phyloP scores from a whole-genome alignment of 2,113 vertebrate species.

The Tragelaphus buxtoni region DNA sequence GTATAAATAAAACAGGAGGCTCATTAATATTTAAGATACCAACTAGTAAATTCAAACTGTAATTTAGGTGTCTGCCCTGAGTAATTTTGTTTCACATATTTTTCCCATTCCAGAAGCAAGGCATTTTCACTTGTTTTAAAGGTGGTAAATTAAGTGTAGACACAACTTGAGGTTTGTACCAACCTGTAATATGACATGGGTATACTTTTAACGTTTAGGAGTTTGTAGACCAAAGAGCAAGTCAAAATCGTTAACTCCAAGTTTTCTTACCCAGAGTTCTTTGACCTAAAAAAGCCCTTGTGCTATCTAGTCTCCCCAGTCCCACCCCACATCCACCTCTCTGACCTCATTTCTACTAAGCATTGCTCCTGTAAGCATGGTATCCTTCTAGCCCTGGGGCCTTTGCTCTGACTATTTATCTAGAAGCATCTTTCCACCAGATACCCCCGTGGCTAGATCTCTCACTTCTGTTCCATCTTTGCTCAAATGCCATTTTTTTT shows the following conservation, averaged over 20 bases:
- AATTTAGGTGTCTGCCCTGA: neutral
- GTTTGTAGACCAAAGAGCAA: neutral
- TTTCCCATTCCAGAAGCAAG: conserved; percentile 10
- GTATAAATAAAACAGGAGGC: conserved; percentile 55
- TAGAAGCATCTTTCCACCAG: conserved; percentile 37
- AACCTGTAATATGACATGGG: neutral
- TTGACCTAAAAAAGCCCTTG: conserved; percentile 18
- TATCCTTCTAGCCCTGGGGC: neutral
- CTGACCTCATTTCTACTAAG: conserved; percentile 28
- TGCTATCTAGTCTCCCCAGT: neutral
- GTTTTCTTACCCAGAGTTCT: neutral
- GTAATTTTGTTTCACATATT: conserved; percentile 6
- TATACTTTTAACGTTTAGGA: neutral
- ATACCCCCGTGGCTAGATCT: neutral
- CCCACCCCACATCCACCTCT: neutral
- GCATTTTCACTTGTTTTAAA: neutral
- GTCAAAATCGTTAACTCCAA: neutral
- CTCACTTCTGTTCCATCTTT: neutral
- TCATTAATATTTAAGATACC: conserved; percentile 68
- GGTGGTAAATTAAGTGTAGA: neutral
- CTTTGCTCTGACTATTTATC: neutral
- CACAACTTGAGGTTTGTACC: neutral
- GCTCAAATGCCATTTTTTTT: neutral
- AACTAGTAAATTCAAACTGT: conserved; percentile 44
- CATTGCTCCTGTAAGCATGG: neutral